phyloP scores from a whole-genome alignment of 2,888 invertebrate genomes.

The Caenorhabditis sulstoni region DNA sequence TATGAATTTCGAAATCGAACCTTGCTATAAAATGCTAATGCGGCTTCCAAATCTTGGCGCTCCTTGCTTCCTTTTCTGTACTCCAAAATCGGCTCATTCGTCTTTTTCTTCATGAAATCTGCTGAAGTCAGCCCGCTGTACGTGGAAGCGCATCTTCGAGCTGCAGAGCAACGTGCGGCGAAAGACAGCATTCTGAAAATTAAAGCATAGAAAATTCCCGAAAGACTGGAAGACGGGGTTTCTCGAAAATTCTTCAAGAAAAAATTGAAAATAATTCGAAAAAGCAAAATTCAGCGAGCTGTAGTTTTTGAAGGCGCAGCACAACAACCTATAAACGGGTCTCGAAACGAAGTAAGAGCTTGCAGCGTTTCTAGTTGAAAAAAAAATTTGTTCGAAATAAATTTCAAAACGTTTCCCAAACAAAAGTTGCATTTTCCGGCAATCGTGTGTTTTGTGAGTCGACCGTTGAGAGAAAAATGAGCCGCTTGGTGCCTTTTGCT shows the following conservation, averaged over 20 bases:
- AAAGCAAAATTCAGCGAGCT: not conserved
- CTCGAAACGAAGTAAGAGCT: no score
- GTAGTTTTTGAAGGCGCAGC: constrained; percentile 1
- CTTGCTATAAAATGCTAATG: constrained; percentile 59
- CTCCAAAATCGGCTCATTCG: constrained; percentile 83
- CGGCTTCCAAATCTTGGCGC: constrained; percentile 83
- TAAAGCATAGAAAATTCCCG: not conserved
- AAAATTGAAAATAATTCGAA: constrained; percentile 4
- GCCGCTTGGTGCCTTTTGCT: constrained; percentile 16
- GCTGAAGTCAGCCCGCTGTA: constrained; percentile 79
- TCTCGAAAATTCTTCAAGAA: constrained; percentile 8
- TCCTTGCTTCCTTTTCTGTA: constrained; percentile 91
- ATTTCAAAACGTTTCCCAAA: no score
- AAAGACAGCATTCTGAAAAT: constrained; percentile 48
- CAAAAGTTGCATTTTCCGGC: no score
- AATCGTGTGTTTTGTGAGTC: no score
- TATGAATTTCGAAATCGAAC: constrained; percentile 16
- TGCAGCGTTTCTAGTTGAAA: no score
- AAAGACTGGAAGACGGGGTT: not conserved
- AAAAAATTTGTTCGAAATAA: no score
- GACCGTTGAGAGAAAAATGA: constrained; percentile 31
- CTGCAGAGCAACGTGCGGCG: constrained; percentile 10
- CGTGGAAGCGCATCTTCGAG: constrained; percentile 43
- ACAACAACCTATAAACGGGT: not conserved
- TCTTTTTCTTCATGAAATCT: constrained; percentile 80